A percentile compares a stretch with the other conserved stretches of the same genome.
Conservation (phyloP, 2,797 vertebrate species). For the Spinibarbus caldwelli region DNA sequence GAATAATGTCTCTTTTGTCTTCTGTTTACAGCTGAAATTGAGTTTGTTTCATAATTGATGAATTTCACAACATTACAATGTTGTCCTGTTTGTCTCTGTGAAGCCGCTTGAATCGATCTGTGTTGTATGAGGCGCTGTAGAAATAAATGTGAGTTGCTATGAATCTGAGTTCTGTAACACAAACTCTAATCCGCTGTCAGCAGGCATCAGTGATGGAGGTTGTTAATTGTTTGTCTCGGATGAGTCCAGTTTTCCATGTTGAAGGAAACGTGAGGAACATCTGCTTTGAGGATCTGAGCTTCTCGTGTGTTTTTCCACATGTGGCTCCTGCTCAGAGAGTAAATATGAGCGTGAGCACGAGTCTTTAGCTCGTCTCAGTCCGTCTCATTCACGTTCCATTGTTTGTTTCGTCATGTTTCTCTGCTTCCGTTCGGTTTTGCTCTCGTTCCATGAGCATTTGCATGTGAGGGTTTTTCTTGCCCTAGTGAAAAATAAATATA, state of each 20-base stretch:
- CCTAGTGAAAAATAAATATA: too few relatives aligned
- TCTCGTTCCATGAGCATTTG: background rate
- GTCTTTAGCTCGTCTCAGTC: background rate
- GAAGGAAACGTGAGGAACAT: constrained; percentile 73
- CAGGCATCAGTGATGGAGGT: background rate
- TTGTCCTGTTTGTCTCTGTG: too few relatives aligned
- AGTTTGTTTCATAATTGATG: too few relatives aligned
- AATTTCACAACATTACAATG: too few relatives aligned
- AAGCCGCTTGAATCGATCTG: background rate
- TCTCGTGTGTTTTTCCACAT: constrained; percentile 18
- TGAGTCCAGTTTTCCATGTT: constrained; percentile 75
- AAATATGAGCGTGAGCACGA: background rate
- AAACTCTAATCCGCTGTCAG: background rate
- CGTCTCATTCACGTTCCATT: background rate
- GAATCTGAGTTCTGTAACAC: background rate
- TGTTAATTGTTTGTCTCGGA: background rate
- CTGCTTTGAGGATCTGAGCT: constrained; percentile 72
- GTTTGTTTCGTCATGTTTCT: background rate
- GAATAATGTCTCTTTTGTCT: too few relatives aligned
- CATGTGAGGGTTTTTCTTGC: background rate
- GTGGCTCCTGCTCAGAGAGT: background rate
- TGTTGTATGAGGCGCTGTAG: background rate
- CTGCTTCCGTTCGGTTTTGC: background rate
- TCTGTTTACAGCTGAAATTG: too few relatives aligned
- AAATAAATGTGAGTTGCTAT: background rate